A percentile compares a stretch with the other conserved stretches of the same genome.
These are phyloP conservation scores for Acrobasis repandana DNA, from an alignment of 2,888 invertebrate species.

Conservation along the genomic window DNA sequence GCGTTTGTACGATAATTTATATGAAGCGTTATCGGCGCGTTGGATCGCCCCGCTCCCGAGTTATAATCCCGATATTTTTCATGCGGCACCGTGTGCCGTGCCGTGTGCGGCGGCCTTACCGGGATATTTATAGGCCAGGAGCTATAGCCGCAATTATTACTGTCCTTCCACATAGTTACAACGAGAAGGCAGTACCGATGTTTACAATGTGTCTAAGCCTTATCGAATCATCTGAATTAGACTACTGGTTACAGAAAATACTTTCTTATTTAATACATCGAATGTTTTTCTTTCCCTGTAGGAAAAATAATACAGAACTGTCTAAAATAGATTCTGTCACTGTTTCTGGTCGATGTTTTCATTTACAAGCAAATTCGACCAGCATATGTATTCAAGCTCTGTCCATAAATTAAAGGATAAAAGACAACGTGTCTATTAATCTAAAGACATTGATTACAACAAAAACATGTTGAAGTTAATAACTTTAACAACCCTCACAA, in stretches of 20 bases:
- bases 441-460: not conserved
- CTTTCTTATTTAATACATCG: no score
- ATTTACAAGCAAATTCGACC: no score
- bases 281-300: no score
- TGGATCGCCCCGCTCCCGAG: conserved; percentile 69
- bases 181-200: conserved; percentile 20
- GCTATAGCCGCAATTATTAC: conserved; percentile 71
- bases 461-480: not conserved
- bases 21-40: conserved; percentile 72
- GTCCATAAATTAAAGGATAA: no score
- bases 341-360: no score
- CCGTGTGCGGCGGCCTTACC: conserved; percentile 48
- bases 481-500: conserved; percentile 35
- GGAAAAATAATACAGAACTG: no score
- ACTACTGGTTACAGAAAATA: not conserved
- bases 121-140: conserved; percentile 69
- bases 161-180: conserved; percentile 43
- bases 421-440: no score
- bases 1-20: conserved; percentile 80
- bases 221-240: not conserved
- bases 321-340: no score
- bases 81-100: conserved; percentile 58
- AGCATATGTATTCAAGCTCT: no score
- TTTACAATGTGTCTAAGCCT: conserved; percentile 1
- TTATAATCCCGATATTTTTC: conserved; percentile 82